These are phyloP conservation scores for Anomalospiza imberbis DNA, from an alignment of 2,797 vertebrate species.

Conservation along the genomic window DNA sequence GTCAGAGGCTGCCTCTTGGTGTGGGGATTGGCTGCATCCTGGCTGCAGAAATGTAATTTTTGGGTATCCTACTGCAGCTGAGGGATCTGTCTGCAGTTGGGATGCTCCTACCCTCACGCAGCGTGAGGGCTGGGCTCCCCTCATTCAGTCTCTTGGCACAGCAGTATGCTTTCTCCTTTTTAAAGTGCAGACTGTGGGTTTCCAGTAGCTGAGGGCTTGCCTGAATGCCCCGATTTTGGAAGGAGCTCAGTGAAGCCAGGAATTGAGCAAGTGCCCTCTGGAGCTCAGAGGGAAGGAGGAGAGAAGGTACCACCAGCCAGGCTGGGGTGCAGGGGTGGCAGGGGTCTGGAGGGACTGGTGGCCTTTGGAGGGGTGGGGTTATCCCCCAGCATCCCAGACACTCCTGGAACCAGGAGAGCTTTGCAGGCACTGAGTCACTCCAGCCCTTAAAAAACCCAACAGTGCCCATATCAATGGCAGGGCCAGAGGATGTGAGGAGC, in stretches of 20 bases:
- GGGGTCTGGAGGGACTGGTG: neutral
- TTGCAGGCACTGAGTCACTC: neutral
- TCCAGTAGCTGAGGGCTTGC: neutral
- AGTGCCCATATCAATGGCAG: neutral
- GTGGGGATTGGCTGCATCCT: neutral
- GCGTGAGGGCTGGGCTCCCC: neutral
- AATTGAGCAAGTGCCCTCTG: neutral
- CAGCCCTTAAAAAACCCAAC: neutral
- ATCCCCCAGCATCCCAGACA: neutral
- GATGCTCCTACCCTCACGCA: neutral
- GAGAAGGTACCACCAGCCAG: neutral
- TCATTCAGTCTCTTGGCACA: neutral
- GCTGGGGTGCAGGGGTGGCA: neutral
- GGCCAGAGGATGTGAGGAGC: neutral
- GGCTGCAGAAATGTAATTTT: neutral
- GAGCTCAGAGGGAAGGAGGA: neutral
- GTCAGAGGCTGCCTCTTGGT: neutral
- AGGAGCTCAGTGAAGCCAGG: neutral
- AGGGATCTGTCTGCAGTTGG: neutral
- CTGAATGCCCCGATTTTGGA: neutral
- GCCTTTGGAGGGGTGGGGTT: neutral
- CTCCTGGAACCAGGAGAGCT: neutral
- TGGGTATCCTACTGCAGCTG: rapidly evolving
- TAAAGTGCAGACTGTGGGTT: neutral
- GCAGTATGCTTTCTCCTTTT: neutral